Base-by-base conservation (phyloP, 2,797 vertebrate genomes). In the Odontamblyopus rebecca region DNA sequence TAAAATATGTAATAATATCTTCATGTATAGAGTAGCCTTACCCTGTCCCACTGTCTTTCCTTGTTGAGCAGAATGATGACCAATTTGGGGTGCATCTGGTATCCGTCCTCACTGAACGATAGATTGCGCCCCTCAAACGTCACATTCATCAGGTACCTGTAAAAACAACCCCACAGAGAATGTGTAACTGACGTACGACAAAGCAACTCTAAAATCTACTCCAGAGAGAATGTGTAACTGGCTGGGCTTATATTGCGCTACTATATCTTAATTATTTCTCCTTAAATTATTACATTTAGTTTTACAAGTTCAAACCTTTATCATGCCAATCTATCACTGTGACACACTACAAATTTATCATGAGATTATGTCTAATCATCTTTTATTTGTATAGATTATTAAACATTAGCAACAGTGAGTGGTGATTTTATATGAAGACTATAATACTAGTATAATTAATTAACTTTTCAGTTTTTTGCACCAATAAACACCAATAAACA, bases 81-180 rank as follows among this genome's bases (percentile, higher is more conserved):
- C 91, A 99, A 89, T 84, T 98, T 99, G 15, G 98, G 98, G 79
- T 98, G 96, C 96, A 99, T 99, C 94, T 99, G 98, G 90, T 98
- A 98, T 80, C 98, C 98, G 0, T 98, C 95, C 82, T 98, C 97
- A 63, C 98, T 99, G 86, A 99, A 99, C 0, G 98, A 99, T 83
- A 99, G 93, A 89, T 99, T 99, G 75, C 98, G 95, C 56, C 97
- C 98, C 88, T 99, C 97, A 88, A 98, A 99, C 61, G 97, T 99
- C 84, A 99, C 98, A 80, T 99, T 95, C 93, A 94, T 94, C 87
- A 99, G 93, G 90, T 98, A 99, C 93, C 89, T 91, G 83, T 5
- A 59, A 53, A 66, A 29, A 50, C 61, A 77, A 74, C 72, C 61
- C 78, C 72, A 2, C 61, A 57, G 54, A 72, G 27, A 60, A 29